Conservation (phyloP, 2,113 vertebrate genomes). For the Eolophus roseicapilla region DNA sequence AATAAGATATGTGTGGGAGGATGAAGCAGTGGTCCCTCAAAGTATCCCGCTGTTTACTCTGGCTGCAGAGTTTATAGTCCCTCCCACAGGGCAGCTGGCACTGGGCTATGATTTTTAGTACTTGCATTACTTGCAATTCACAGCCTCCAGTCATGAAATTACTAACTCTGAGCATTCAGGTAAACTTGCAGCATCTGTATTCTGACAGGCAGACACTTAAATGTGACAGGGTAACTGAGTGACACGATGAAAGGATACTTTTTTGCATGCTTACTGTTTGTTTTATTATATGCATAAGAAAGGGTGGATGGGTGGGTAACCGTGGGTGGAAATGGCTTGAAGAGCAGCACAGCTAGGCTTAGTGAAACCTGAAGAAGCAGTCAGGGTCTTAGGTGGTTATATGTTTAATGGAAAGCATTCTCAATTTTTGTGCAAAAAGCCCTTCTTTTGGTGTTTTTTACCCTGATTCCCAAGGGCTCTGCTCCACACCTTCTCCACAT, state of each 20-base stretch:
- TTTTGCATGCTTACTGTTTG: neutral
- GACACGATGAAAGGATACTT: neutral
- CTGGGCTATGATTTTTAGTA: conserved; percentile 48
- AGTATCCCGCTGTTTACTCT: conserved; percentile 57
- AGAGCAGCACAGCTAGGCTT: neutral
- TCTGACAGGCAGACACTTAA: conserved; percentile 38
- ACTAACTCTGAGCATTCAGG: conserved; percentile 57
- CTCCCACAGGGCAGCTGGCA: conserved; percentile 62
- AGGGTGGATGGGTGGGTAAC: neutral
- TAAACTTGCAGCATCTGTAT: conserved; percentile 58
- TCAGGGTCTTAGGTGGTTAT: neutral
- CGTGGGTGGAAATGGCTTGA: neutral
- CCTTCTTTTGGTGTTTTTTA: neutral
- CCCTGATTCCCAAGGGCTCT: neutral
- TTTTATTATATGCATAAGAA: neutral
- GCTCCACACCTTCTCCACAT: neutral
- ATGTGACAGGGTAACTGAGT: neutral
- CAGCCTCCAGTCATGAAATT: conserved; percentile 65
- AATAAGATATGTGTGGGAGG: conserved; percentile 63
- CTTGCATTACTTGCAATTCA: conserved; percentile 66
- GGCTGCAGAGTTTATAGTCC: conserved; percentile 45
- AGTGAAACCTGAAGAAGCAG: conserved; percentile 14
- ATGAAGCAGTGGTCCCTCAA: conserved; percentile 48
- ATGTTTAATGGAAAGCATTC: neutral
- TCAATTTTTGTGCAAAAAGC: neutral